Base-by-base conservation (phyloP, 2,797 vertebrate genomes). In the Choloepus didactylus region DNA sequence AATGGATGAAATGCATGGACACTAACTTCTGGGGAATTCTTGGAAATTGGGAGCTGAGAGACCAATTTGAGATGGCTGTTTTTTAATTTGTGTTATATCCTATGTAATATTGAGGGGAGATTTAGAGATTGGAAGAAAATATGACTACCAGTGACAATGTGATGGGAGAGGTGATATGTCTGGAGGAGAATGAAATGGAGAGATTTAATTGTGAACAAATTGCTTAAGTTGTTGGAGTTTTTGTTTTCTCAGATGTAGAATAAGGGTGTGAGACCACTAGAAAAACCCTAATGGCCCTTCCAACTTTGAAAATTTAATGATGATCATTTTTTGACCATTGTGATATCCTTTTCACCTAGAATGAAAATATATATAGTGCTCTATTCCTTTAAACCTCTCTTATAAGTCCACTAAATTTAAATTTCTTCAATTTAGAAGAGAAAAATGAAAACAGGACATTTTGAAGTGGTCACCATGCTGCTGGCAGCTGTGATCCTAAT, bases 381-480 rank as follows among this genome's bases (percentile, higher is more conserved):
- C 10, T 72, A 3, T 10, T 72, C 21, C 9, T 18, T 41, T 83
- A 75, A 87, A 80, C 41, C 16, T 70, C 51, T 86, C 72, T 88
- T 73, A 29, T 56, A 73, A 73, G 12, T 79, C 46, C 76, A 49
- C 84, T 97, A 82, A 97, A 31, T 73, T 88, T 51, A 7, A 69
- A 87, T 95, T 91, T 79, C 18, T 91, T 96, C 95, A 92, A 89
- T 96, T 95, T 96, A 97, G 97, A 96, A 92, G 69, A 92, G 95
- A 95, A 97, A 96, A 95, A 97, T 98, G 97, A 98, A 97, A 96
- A 95, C 92, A 81, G 56, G 94, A 82, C 73, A 80, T 89, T 93
- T 96, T 90, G 94, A 96, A 94, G 70, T 95, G 95, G 69, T 95
- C 94, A 89, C 87, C 60, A 64, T 83, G 84, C 81, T 98, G 66